Percentiles rank a stretch among this genome's conserved stretches.
Conservation (phyloP, 2,888 invertebrate genomes). For the Diabrotica balteata region DNA sequence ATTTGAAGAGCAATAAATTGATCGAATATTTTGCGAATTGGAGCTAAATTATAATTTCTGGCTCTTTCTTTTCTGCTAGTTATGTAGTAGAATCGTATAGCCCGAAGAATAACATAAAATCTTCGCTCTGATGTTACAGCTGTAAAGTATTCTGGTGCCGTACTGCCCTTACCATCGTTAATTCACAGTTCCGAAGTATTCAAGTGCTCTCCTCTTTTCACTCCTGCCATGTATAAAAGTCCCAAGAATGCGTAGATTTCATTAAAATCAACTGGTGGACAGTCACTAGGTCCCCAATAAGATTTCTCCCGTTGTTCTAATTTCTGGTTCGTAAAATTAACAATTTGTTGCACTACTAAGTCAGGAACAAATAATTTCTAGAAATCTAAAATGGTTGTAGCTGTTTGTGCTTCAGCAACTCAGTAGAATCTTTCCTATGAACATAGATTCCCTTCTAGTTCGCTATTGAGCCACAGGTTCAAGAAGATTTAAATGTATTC, state of each 20-base stretch:
- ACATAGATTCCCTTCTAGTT: too few relatives aligned
- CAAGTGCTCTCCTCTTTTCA: too few relatives aligned
- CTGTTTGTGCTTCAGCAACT: too few relatives aligned
- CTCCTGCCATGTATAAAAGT: too few relatives aligned
- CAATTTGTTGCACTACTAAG: background rate
- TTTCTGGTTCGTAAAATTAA: conserved; percentile 35
- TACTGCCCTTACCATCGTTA: too few relatives aligned
- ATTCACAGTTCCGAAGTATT: conserved; percentile 32
- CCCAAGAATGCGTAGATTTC: too few relatives aligned
- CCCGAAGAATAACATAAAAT: conserved; percentile 30
- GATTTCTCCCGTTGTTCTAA: conserved; percentile 32
- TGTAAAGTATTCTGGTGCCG: conserved; percentile 40
- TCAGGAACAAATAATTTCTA: conserved; percentile 13
- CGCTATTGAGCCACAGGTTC: too few relatives aligned
- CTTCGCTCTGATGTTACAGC: conserved; percentile 39
- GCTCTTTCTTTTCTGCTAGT: conserved; percentile 26
- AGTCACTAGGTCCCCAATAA: conserved; percentile 36
- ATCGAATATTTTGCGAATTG: conserved; percentile 23
- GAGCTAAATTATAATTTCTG: conserved; percentile 38
- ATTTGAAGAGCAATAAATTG: too few relatives aligned
- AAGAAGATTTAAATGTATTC: too few relatives aligned
- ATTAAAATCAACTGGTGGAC: background rate
- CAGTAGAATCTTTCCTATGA: too few relatives aligned
- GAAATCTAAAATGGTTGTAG: background rate
- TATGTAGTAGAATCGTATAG: conserved; percentile 36